phyloP scores from a whole-genome alignment of 2,113 vertebrate species.

The Clarias batrachus region DNA sequence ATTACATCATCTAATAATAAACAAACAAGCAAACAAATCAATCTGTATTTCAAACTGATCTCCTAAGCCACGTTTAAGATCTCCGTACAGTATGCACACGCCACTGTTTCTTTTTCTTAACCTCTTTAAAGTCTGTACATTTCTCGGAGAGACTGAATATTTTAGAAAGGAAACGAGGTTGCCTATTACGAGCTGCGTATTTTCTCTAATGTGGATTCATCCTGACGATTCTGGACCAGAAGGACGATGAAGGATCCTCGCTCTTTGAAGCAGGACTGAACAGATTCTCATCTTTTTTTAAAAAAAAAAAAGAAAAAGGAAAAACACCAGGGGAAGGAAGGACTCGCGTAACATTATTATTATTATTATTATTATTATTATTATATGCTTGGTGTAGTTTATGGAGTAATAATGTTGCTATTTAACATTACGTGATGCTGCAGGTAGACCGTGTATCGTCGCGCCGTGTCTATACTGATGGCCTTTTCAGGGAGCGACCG shows the following conservation, averaged over 20 bases:
- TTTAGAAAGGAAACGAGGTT: slow-evolving; percentile 11
- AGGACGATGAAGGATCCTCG: slow-evolving; percentile 27
- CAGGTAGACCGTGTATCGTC: slow-evolving; percentile 61
- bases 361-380: slow-evolving; percentile 45
- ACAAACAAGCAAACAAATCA: background rate
- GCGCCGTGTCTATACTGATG: slow-evolving; percentile 33
- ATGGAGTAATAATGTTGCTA: slow-evolving; percentile 63
- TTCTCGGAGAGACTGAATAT: slow-evolving; percentile 39
- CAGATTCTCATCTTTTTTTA: slow-evolving; percentile 14
- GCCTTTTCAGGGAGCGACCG: slow-evolving; percentile 25
- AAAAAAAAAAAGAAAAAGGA: slow-evolving; percentile 39
- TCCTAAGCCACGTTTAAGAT: slow-evolving; percentile 6
- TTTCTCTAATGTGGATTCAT: slow-evolving; percentile 34
- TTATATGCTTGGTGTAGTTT: slow-evolving; percentile 65
- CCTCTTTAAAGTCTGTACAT: background rate
- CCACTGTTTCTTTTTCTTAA: slow-evolving; percentile 6
- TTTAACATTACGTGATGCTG: slow-evolving; percentile 63
- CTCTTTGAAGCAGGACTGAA: background rate
- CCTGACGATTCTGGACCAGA: slow-evolving; percentile 14
- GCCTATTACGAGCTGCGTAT: background rate
- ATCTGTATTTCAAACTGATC: slow-evolving; percentile 6
- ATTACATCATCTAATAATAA: background rate
- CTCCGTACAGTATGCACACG: slow-evolving; percentile 1
- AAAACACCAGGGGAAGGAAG: background rate
- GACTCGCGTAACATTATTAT: background rate